Evolutionary conservation across 2,888 invertebrate species (phyloP), one percentile per base, ranked within the genome.

Genomic region (Drosophila anceps): DNA sequence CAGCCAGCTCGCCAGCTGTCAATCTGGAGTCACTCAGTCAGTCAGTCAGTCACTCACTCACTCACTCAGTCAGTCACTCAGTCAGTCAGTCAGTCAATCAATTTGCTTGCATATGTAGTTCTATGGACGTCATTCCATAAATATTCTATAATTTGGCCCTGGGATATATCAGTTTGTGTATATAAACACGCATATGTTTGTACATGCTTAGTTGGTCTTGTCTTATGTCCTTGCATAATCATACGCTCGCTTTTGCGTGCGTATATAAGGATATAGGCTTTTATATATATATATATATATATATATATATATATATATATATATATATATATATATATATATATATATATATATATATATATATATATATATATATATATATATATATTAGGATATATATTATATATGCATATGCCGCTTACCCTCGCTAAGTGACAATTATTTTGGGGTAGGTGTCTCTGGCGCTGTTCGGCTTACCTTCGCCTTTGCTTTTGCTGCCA

Each of bases 341-440:
- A 0, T 27, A 27, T 24, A 15, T 15, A 37, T 15, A 15, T 37
- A 37, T 6, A 18, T 24, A 8, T 8, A 9, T 27, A 20, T 43
- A 31, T 41, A 27, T 24, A 4, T 12, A 20, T 24, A 41, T 31
- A 63, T 37, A 43, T 55, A 20, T 55, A 7, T 24, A 0, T 44
- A 24, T 44, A 9, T 43, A 12, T 43, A 5, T 27, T 9, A 2
- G 27, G 18, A 31, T 31, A 33, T 33, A 31, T 46, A 46, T 44
- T 41, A 4, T 13, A 29, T 31, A 48, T 35, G 73, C 50, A 50
- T 57, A 39, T 57, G 39, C 41, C 64, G 65, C 61, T 71, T 63
- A 48, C 73, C 68, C 55, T 46, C 75, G 71, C 84, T 81, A 84
- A 85, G 89, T 85, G 84, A 89, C 84, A 85, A 89, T 85, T 87